Percentiles rank a stretch among this genome's conserved stretches.
Conservation (phyloP, 2,113 vertebrate genomes). For the Bungarus multicinctus region DNA sequence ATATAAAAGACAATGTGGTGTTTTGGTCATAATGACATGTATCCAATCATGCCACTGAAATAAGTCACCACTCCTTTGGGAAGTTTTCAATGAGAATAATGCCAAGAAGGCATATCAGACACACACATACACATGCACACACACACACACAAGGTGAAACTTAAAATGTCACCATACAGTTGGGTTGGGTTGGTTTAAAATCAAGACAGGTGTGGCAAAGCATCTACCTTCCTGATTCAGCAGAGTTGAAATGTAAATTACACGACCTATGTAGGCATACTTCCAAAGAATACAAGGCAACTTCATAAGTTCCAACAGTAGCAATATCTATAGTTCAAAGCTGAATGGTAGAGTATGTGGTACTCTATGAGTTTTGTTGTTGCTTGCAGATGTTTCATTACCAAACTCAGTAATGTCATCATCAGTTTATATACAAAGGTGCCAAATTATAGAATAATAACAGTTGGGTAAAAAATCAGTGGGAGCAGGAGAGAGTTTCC, state of each 20-base stretch:
- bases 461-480: neutral
- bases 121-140: accelerated
- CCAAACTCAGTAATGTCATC: neutral
- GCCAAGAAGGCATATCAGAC: neutral
- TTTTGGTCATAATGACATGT: neutral
- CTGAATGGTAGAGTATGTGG: neutral
- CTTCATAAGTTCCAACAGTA: neutral
- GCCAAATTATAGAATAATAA: neutral
- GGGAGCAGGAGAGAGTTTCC: neutral
- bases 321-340: neutral
- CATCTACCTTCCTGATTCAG: neutral
- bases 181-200: neutral
- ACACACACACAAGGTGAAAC: neutral
- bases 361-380: neutral
- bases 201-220: neutral
- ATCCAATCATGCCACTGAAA: neutral
- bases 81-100: neutral
- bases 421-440: neutral
- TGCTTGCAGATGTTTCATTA: neutral
- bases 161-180: neutral
- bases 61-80: neutral
- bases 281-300: neutral
- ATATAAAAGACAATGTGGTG: neutral
- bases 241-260: neutral
- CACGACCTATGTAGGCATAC: no score